phyloP scores from a whole-genome alignment of 2,888 invertebrate species.

The Agrotis segetum region DNA sequence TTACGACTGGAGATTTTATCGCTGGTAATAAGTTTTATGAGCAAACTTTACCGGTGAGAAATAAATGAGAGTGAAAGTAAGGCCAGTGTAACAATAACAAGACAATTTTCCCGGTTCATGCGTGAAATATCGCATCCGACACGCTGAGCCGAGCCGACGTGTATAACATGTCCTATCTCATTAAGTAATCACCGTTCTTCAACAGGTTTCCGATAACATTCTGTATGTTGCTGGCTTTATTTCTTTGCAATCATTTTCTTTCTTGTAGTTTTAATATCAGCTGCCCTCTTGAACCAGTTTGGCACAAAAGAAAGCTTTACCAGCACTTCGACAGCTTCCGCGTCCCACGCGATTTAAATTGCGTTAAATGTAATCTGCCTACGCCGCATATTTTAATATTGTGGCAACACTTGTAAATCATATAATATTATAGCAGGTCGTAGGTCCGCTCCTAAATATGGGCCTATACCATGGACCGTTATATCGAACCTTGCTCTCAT shows the following conservation, averaged over 20 bases:
- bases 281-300: constrained; percentile 51
- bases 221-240: constrained; percentile 8
- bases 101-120: constrained; percentile 57
- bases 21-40: constrained; percentile 17
- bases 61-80: constrained; percentile 52
- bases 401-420: constrained; percentile 40
- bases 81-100: constrained; percentile 38
- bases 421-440: constrained; percentile 24
- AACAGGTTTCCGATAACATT: constrained; percentile 35
- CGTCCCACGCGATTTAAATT: constrained; percentile 66
- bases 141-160: constrained; percentile 52
- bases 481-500: constrained; percentile 6
- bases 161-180: constrained; percentile 56
- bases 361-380: constrained; percentile 50
- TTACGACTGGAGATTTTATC: constrained; percentile 33
- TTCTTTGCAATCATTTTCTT: constrained; percentile 19
- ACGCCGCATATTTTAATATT: constrained; percentile 50
- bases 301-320: constrained; percentile 61
- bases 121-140: constrained; percentile 65
- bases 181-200: constrained; percentile 40
- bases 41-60: constrained; percentile 20
- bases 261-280: constrained; percentile 32
- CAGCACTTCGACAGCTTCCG: constrained; percentile 58
- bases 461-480: constrained; percentile 17
- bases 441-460: constrained; percentile 8